These are phyloP conservation scores for Hyalella azteca DNA, from an alignment of 2,888 invertebrate genomes.

Conservation along the genomic window DNA sequence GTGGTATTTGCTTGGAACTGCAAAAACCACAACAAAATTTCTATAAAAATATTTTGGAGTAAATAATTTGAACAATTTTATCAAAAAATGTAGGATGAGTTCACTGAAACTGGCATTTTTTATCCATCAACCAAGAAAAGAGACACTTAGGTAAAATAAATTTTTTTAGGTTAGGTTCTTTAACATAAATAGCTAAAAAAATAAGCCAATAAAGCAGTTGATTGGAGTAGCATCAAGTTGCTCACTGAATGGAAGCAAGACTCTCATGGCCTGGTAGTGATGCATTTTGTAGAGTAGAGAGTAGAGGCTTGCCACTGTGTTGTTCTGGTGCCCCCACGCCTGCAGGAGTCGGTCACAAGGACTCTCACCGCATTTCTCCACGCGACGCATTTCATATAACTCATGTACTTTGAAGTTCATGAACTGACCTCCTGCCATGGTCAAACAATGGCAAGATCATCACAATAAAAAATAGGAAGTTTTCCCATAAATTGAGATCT, in stretches of 20 bases:
- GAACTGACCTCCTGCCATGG: constrained; percentile 52
- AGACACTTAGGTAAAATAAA: too few relatives aligned
- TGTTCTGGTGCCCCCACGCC: constrained; percentile 54
- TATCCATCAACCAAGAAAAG: too few relatives aligned
- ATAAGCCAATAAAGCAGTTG: too few relatives aligned
- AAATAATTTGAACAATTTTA: too few relatives aligned
- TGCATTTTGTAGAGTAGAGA: constrained; percentile 44
- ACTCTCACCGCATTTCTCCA: constrained; percentile 49
- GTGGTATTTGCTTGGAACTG: constrained; percentile 35
- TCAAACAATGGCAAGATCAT: neutral
- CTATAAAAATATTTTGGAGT: too few relatives aligned
- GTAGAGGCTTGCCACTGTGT: constrained; percentile 49
- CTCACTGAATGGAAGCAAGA: constrained; percentile 44
- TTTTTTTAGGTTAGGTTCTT: too few relatives aligned
- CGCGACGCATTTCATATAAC: constrained; percentile 48
- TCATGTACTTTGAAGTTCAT: constrained; percentile 47
- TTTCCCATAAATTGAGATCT: too few relatives aligned
- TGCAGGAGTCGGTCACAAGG: constrained; percentile 54
- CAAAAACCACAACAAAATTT: neutral
- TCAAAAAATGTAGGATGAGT: too few relatives aligned
- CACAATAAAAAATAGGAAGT: neutral
- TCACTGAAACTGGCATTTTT: too few relatives aligned
- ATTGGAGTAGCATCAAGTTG: neutral
- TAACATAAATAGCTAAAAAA: too few relatives aligned
- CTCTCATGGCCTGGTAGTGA: constrained; percentile 53